Evolutionary conservation across 2,888 invertebrate genomes (phyloP).

Genomic region (Drosophila koepferae): DNA sequence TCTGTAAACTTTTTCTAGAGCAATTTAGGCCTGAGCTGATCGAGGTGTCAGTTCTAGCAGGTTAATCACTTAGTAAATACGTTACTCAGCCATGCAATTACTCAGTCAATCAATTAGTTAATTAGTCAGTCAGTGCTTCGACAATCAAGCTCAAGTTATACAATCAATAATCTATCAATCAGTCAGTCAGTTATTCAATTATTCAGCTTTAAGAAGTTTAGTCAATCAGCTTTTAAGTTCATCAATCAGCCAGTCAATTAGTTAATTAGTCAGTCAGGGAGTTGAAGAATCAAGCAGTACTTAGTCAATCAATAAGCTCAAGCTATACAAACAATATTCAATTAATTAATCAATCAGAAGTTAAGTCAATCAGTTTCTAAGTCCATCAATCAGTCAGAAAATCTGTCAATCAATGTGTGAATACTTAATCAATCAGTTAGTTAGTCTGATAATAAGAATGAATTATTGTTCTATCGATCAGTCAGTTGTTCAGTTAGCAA

Average conservation of each 20-base stretch:
- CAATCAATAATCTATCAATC: not conserved
- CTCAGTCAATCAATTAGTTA: not conserved
- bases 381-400: not conserved
- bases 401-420: not conserved
- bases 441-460: no score
- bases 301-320: not conserved
- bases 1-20: not conserved
- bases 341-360: not conserved
- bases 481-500: no score
- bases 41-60: no score
- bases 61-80: not conserved
- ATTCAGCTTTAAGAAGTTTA: not conserved
- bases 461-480: not conserved
- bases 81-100: not conserved
- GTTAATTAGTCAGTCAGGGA: no score
- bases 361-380: not conserved
- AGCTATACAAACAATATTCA: not conserved
- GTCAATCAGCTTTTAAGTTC: no score
- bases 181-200: not conserved
- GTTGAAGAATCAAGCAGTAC: no score
- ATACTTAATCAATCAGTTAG: not conserved
- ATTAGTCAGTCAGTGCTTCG: not conserved
- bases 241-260: no score
- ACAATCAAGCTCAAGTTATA: not conserved
- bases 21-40: not conserved